phyloP scores from a whole-genome alignment of 1,140 invertebrate species.

The Prorops nasuta region DNA sequence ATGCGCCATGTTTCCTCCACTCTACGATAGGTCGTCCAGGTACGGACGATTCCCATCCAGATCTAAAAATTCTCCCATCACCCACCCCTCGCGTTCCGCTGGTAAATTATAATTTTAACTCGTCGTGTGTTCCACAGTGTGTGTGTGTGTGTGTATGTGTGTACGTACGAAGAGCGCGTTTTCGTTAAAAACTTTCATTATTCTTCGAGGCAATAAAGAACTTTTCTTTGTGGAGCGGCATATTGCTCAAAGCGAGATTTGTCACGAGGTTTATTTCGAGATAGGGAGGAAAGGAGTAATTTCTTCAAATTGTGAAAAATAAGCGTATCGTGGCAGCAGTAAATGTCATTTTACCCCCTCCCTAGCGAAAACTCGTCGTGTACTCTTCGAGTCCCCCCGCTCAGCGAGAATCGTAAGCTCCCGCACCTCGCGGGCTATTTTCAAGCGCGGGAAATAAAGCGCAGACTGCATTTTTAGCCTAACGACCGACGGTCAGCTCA shows the following conservation, averaged over 20 bases:
- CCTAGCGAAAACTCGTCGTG: conserved; percentile 10
- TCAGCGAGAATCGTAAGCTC: conserved; percentile 9
- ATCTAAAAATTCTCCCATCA: too few relatives aligned
- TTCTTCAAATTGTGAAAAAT: too few relatives aligned
- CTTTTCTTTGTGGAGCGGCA: too few relatives aligned
- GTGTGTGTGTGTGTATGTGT: too few relatives aligned
- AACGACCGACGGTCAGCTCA: conserved; percentile 48
- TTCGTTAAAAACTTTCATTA: neutral
- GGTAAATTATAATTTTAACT: too few relatives aligned
- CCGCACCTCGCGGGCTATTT: conserved; percentile 43
- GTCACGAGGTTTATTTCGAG: too few relatives aligned
- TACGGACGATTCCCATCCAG: neutral
- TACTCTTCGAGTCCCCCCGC: neutral
- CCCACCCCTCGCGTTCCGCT: too few relatives aligned
- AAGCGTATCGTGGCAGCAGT: too few relatives aligned
- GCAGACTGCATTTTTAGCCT: conserved; percentile 49
- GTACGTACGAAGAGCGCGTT: neutral
- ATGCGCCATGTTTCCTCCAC: neutral
- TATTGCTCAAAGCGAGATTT: too few relatives aligned
- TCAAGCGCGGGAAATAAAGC: conserved; percentile 52
- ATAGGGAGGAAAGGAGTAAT: too few relatives aligned
- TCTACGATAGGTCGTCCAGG: neutral
- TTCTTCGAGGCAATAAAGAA: too few relatives aligned
- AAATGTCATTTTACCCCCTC: conserved; percentile 2
- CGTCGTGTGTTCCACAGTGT: too few relatives aligned